Conservation (phyloP, 2,888 invertebrate genomes). For the Argyra leucocephala region DNA sequence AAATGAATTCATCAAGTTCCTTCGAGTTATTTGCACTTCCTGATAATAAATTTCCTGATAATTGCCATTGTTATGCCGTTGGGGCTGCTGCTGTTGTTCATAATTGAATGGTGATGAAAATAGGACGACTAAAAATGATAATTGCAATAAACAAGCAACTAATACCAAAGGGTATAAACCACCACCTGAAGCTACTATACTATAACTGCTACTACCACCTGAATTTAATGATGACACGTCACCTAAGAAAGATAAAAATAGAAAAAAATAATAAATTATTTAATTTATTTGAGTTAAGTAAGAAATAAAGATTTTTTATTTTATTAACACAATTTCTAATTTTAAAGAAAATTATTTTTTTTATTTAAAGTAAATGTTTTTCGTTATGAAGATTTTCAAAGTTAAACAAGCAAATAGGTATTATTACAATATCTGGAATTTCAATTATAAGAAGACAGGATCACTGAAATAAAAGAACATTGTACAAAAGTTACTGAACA, state of each 20-base stretch:
- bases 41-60: neutral
- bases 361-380: no score
- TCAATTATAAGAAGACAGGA: no score
- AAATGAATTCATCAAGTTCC: slow-evolving; percentile 3
- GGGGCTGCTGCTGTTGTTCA: neutral
- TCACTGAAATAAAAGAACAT: no score
- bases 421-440: no score
- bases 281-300: neutral
- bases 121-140: neutral
- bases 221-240: slow-evolving; percentile 3
- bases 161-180: neutral
- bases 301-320: no score
- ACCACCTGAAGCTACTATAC: neutral
- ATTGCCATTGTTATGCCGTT: neutral
- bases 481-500: no score
- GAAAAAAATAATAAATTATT: neutral
- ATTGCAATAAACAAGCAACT: neutral
- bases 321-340: no score
- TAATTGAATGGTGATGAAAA: neutral
- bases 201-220: neutral
- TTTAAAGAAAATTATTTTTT: no score
- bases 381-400: no score
- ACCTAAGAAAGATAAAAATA: neutral
- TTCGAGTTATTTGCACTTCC: slow-evolving; percentile 4
- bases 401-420: no score